These are phyloP conservation scores for Rhinolophus ferrumequinum DNA, from an alignment of 2,113 vertebrate species.

Conservation along the genomic window DNA sequence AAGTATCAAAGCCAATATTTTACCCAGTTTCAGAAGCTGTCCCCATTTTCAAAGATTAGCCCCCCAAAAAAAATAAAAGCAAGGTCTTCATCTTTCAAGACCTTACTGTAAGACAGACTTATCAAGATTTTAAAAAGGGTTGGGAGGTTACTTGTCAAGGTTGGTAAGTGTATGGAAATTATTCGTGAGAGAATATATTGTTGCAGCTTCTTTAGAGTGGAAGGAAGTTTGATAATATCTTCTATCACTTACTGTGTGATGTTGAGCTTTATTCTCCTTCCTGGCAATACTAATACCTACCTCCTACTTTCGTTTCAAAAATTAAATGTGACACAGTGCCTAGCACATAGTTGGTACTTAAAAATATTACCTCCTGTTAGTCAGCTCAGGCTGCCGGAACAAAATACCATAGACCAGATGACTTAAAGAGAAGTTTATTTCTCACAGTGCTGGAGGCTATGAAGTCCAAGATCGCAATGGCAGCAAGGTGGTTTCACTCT, in stretches of 20 bases:
- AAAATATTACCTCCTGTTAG: not conserved
- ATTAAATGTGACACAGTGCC: not conserved
- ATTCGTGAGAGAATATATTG: not conserved
- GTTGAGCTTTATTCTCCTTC: not conserved
- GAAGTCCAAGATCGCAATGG: not conserved
- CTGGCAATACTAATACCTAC: not conserved
- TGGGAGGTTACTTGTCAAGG: not conserved
- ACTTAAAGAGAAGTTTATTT: not conserved
- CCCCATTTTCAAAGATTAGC: not conserved
- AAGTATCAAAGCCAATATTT: not conserved
- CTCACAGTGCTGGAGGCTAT: not conserved
- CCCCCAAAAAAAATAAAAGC: not conserved
- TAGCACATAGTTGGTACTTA: not conserved
- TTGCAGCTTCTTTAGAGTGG: not conserved
- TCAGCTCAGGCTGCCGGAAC: not conserved
- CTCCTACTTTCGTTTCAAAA: not conserved
- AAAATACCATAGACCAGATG: not conserved
- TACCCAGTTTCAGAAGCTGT: not conserved
- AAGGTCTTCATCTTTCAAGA: not conserved
- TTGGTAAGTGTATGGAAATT: not conserved
- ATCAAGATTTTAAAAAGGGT: not conserved
- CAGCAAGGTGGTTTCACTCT: not conserved
- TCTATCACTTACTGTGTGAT: not conserved
- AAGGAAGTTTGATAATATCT: not conserved
- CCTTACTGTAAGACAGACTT: not conserved